phyloP scores from a whole-genome alignment of 2,113 vertebrate genomes.

The Gopherus flavomarginatus region DNA sequence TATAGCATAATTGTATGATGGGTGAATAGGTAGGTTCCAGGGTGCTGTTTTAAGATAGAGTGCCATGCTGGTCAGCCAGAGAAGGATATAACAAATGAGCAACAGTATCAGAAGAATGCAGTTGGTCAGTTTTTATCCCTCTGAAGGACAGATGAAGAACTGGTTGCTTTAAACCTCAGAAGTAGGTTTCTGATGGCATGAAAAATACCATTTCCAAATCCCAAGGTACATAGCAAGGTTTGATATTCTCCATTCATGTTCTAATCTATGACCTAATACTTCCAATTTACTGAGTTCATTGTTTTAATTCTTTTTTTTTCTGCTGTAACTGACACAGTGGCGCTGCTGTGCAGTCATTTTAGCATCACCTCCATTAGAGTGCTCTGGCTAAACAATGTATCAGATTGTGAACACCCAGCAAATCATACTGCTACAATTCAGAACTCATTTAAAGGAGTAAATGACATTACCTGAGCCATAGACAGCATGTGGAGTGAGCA shows the following conservation, averaged over 20 bases:
- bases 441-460: conserved; percentile 10
- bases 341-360: background rate
- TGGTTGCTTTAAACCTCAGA: background rate
- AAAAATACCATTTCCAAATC: background rate
- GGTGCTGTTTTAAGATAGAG: too few relatives aligned
- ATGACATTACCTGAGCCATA: background rate
- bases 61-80: background rate
- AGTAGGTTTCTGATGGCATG: background rate
- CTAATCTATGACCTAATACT: background rate
- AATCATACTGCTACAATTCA: conserved; percentile 9
- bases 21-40: too few relatives aligned
- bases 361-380: background rate
- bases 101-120: too few relatives aligned
- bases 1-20: too few relatives aligned
- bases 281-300: background rate
- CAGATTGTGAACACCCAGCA: conserved; percentile 11
- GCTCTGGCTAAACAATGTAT: background rate
- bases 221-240: background rate
- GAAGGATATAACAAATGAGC: background rate
- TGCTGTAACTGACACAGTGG: background rate
- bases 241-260: conserved; percentile 4
- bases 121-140: background rate
- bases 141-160: background rate
- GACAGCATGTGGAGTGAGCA: conserved; percentile 57
- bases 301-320: background rate